Conservation (phyloP, 2,113 vertebrate genomes). For the Sigmodon hispidus region DNA sequence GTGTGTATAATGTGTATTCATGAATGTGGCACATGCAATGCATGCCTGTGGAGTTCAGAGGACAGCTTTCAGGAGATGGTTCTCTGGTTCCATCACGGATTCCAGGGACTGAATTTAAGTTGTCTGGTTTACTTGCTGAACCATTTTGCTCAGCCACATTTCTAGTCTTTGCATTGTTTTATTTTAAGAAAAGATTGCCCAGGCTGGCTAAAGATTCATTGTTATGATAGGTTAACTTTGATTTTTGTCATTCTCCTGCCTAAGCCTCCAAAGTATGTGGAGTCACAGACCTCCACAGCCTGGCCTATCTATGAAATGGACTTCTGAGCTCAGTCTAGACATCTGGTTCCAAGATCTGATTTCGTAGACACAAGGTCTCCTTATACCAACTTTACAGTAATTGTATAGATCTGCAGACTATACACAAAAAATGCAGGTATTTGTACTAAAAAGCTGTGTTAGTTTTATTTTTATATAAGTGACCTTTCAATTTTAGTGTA, state of each 20-base stretch:
- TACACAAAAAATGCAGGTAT: not conserved
- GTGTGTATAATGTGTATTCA: not conserved
- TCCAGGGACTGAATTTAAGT: not conserved
- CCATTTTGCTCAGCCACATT: not conserved
- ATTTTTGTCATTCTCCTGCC: not conserved
- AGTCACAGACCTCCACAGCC: not conserved
- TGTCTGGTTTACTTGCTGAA: not conserved
- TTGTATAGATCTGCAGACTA: not conserved
- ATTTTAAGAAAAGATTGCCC: not conserved
- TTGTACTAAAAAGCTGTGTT: not conserved
- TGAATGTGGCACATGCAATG: not conserved
- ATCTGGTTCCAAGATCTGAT: slow-evolving; percentile 3
- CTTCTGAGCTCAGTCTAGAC: not conserved
- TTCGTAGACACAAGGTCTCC: not conserved
- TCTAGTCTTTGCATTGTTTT: not conserved
- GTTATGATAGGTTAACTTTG: not conserved
- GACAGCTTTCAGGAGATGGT: not conserved
- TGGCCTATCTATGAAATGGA: not conserved
- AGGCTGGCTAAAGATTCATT: not conserved
- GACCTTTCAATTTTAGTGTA: not conserved
- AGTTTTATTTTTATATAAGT: not conserved
- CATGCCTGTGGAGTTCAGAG: not conserved
- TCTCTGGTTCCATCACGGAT: not conserved
- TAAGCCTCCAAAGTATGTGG: not conserved
- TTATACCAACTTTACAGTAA: not conserved